Evolutionary conservation across 1,140 invertebrate species (phyloP), one percentile per base, ranked within the genome.

Genomic region (Parapsyche elsis): DNA sequence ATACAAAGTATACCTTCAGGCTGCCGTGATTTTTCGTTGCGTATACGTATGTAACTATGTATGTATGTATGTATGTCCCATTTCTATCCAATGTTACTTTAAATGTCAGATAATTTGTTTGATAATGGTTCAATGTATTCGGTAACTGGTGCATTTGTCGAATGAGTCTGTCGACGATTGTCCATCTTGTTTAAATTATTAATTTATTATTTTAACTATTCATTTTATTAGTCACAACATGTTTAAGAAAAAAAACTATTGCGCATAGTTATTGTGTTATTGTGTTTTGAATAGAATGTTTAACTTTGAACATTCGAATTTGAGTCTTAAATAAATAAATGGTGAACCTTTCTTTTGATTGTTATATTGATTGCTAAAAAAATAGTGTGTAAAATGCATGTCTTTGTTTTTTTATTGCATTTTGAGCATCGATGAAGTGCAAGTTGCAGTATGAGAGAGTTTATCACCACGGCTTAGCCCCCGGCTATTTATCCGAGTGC

Each of bases 31-130:
- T 67, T 67, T 67, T 61, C 24, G 21, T 67, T 61, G 16, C 57
- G 57, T 61, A 61, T 61, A 61, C 7, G 2, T 53, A 67, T n/a
- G n/a, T n/a, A n/a, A n/a, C n/a, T n/a, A n/a, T n/a, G n/a, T n/a
- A n/a, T n/a, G n/a, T n/a, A n/a, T n/a, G n/a, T n/a, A n/a, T 23
- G 24, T 67, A 24, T 67, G 64, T 67, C 64, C 64, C 24, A 23
- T 67, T 67, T 67, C 14, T 67, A 67, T 67, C 24, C 23, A 67
- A 67, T 67, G 24, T 26, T 12, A 24, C n/a, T 67, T 23, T 10
- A 67, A 67, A 67, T 67, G 64, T 67, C 64, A 67, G 24, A 23
- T 30, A 67, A 67, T 67, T 67, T 67, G 26, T 67, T 67, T 26
- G 64, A 24, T 67, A 67, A 67, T 64, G 24, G 9, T 64, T 64